Conservation (phyloP, 2,113 vertebrate genomes). For the cattle (Bos taurus) region DNA sequence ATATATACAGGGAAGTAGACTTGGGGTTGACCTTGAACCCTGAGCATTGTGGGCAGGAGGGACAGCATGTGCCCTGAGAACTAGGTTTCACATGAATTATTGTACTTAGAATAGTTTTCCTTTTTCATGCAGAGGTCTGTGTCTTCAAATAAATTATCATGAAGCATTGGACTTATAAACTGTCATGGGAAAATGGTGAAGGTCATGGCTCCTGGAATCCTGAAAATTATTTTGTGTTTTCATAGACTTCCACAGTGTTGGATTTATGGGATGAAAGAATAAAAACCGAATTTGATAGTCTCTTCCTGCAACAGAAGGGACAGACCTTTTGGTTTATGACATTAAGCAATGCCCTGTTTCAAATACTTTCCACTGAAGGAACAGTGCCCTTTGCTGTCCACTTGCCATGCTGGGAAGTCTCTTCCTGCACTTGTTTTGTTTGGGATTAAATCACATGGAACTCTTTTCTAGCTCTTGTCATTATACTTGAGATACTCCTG, state of each 20-base stretch:
- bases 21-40: not conserved
- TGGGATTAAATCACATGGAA: not conserved
- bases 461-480: not conserved
- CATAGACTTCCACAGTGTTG: not conserved
- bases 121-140: not conserved
- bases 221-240: slow-evolving; percentile 24
- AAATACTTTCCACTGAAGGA: slow-evolving; percentile 34
- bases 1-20: not conserved
- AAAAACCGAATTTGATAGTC: not conserved
- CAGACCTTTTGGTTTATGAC: not conserved
- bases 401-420: slow-evolving; percentile 19
- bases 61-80: not conserved
- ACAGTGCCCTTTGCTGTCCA: not conserved
- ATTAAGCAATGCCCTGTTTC: not conserved
- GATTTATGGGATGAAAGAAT: not conserved
- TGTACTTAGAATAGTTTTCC: not conserved
- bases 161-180: not conserved
- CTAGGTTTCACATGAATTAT: not conserved
- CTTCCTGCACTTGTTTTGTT: not conserved
- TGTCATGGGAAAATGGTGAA: not conserved
- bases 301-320: not conserved
- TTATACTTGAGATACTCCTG: not conserved
- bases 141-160: not conserved
- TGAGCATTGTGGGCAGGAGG: not conserved
- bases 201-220: not conserved